Evolutionary conservation across 2,113 vertebrate species (phyloP).

Genomic region (Oreochromis niloticus): DNA sequence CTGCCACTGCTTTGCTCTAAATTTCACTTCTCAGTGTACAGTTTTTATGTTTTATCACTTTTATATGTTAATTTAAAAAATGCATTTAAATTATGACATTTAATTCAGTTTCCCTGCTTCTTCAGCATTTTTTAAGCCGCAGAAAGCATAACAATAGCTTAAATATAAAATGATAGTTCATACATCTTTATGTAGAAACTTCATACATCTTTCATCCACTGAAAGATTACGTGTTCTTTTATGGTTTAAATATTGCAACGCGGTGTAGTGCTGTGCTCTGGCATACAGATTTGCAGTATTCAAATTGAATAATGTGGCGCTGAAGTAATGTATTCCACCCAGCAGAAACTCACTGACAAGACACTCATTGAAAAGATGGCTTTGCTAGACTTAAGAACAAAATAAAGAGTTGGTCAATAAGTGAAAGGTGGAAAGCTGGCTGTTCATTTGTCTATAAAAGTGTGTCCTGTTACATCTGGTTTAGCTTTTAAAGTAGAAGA

Average conservation of each 20-base stretch:
- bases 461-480: background rate
- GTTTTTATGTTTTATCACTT: background rate
- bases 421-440: background rate
- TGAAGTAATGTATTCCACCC: background rate
- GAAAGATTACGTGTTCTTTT: background rate
- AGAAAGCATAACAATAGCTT: rapidly evolving
- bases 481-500: background rate
- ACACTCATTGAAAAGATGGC: rapidly evolving
- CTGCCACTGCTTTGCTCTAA: background rate
- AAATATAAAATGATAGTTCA: background rate
- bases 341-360: background rate
- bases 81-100: background rate
- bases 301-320: background rate
- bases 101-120: background rate
- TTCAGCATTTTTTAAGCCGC: background rate
- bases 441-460: background rate
- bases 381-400: background rate
- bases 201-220: background rate
- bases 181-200: background rate
- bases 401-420: background rate
- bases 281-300: background rate
- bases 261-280: rapidly evolving
- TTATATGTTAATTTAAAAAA: background rate
- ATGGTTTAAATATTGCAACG: background rate
- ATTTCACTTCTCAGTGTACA: background rate